phyloP scores from a whole-genome alignment of 37 sponge, comb jelly and placozoan genomes.

The Theonella swinhoei region DNA sequence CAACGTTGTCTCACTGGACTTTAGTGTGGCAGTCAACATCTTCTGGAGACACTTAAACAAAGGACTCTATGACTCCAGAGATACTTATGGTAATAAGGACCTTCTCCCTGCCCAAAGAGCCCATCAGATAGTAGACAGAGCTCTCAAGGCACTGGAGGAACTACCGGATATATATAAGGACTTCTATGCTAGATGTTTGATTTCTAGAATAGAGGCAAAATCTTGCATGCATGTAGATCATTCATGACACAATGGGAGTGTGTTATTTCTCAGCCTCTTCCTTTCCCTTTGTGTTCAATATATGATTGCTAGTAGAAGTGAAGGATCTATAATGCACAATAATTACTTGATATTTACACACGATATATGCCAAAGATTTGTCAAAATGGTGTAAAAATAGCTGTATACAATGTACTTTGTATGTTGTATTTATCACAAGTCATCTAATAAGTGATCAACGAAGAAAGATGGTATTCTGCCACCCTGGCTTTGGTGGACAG shows the following conservation, averaged over 20 bases:
- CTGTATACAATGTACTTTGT: not conserved
- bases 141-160: conserved; percentile 65
- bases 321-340: too few relatives aligned
- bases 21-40: conserved; percentile 87
- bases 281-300: too few relatives aligned
- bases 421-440: not conserved
- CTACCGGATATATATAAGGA: conserved; percentile 82
- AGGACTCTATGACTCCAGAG: conserved; percentile 72
- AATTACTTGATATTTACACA: too few relatives aligned
- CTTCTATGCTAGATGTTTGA: conserved; percentile 75
- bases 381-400: too few relatives aligned
- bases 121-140: conserved; percentile 66
- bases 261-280: too few relatives aligned
- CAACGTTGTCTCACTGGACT: conserved; percentile 78
- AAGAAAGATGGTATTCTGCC: conserved; percentile 22
- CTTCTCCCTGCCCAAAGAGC: conserved; percentile 82
- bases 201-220: conserved; percentile 48
- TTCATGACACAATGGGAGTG: too few relatives aligned
- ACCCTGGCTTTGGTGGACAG: not conserved
- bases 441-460: conserved; percentile 32
- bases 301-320: too few relatives aligned
- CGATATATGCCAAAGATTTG: too few relatives aligned
- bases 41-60: conserved; percentile 89
- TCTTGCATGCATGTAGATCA: not conserved
- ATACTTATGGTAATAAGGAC: conserved; percentile 92